Evolutionary conservation across 2,888 invertebrate genomes (phyloP), one percentile per base, ranked within the genome.

Genomic region (Agonopterix arenella): DNA sequence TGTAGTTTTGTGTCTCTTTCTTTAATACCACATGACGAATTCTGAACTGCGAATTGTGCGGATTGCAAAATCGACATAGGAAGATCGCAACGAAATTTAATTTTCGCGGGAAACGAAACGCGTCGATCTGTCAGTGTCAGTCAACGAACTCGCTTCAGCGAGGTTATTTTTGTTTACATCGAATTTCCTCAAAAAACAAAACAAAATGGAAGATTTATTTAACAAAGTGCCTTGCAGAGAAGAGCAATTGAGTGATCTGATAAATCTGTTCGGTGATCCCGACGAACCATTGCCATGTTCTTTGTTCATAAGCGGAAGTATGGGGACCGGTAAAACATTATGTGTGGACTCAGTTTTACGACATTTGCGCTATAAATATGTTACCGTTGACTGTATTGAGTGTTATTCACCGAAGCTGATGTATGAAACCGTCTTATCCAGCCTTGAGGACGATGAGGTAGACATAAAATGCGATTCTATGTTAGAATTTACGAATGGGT

Each of bases 251-350:
- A 74, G 69, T 49, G 80, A 80, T 59, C 71, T 92, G 54, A 82
- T 89, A 52, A 81, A 88, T 66, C 75, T 91, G 48, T 73, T 91
- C 11, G 92, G 91, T 1, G 84, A 90, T 55, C 68, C 75, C 47
- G 90, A 91, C 56, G 93, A 94, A 70, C 90, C 91, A 13, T 85
- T 93, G 68, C 93, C 94, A 13, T 86, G 92, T 59, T 91, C 92
- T 58, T 80, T 97, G 63, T 96, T 95, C 84, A 64, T 96, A 49
- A 93, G 93, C 73, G 97, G 97, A n/a, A 94, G 94, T 72, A 92
- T 95, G 59, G 93, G 95, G 8, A 95, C 95, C 16, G 97, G 97
- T 36, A 97, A 97, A 89, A 92, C 93, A n/a, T 76, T 93, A 11
- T 90, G 96, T 51, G 73, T 94, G 4, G 89, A 89, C 48, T 83